Evolutionary conservation across 2,888 invertebrate species (phyloP), one percentile per base, ranked within the genome.

Genomic region (Nyleta sp.): DNA sequence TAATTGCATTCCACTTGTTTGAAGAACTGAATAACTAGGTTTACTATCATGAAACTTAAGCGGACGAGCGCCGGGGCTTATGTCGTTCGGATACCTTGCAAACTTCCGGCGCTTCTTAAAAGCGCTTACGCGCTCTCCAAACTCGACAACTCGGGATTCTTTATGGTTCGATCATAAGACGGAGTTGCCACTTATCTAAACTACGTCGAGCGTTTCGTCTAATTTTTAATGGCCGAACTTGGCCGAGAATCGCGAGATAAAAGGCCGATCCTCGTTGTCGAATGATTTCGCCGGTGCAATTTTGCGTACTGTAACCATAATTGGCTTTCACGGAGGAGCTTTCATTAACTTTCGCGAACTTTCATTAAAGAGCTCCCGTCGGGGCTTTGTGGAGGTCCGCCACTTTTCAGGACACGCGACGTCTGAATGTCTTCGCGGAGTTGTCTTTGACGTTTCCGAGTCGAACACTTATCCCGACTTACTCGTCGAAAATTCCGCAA

Each of bases 181-280:
- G 28, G 28, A 50, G 52, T 60, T 60, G 20, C 24, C 17, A 22
- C 28, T 71, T 68, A 52, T 59, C 53, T 40, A 46, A 76, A 65
- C 71, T 38, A 59, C 24, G 44, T 53, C 13, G 13, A n/a, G n/a
- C 50, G 52, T 65, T 42, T 44, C 52, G 28, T 52, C 52, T 18
- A 67, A 60, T 74, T 67, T 59, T 59, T 60, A 55, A 55, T 48
- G 35, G 35, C 24, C 11, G 7, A 57, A 53, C 52, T 86, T 71
- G 8, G 20, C 33, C 31, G 20, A 42, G 35, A n/a, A n/a, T n/a
- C n/a, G n/a, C n/a, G n/a, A n/a, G n/a, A n/a, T n/a, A n/a, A n/a
- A n/a, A n/a, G n/a, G n/a, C n/a, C n/a, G n/a, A n/a, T n/a, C n/a
- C n/a, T n/a, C n/a, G n/a, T n/a, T n/a, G n/a, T n/a, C n/a, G n/a